These are phyloP conservation scores for Fringilla coelebs DNA, from an alignment of 2,797 vertebrate genomes.

Conservation along the genomic window DNA sequence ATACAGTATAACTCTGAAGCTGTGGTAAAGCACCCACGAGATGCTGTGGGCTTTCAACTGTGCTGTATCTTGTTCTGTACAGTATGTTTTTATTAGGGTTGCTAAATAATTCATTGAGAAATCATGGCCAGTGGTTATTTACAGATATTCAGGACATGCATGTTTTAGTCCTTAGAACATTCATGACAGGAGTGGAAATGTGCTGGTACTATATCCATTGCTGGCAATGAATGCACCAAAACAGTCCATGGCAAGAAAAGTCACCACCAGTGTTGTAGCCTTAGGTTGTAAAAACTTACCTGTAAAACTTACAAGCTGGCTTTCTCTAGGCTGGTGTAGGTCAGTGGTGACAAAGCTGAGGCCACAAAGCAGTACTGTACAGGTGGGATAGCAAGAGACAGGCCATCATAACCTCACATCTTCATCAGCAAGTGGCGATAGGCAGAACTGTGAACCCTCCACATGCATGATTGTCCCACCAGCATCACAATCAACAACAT, in stretches of 20 bases:
- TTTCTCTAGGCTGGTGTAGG: neutral
- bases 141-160: constrained; percentile 49
- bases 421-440: neutral
- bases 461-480: constrained; percentile 35
- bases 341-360: neutral
- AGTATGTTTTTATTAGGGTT: constrained; percentile 62
- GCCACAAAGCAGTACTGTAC: constrained; percentile 23
- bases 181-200: constrained; percentile 38
- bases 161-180: constrained; percentile 18
- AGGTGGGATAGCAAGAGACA: neutral
- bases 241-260: constrained; percentile 53
- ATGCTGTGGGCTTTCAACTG: constrained; percentile 68
- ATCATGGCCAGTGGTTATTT: constrained; percentile 76
- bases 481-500: constrained; percentile 22
- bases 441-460: neutral
- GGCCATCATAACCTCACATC: neutral
- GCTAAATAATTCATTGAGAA: constrained; percentile 63
- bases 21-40: constrained; percentile 68
- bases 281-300: constrained; percentile 2
- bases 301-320: neutral
- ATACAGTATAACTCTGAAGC: constrained; percentile 78
- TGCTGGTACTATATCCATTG: constrained; percentile 68
- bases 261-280: neutral
- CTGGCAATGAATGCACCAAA: constrained; percentile 70
- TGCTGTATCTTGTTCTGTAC: constrained; percentile 57